Base-by-base conservation (phyloP, 2,888 invertebrate species). In the Rotaria sp. region DNA sequence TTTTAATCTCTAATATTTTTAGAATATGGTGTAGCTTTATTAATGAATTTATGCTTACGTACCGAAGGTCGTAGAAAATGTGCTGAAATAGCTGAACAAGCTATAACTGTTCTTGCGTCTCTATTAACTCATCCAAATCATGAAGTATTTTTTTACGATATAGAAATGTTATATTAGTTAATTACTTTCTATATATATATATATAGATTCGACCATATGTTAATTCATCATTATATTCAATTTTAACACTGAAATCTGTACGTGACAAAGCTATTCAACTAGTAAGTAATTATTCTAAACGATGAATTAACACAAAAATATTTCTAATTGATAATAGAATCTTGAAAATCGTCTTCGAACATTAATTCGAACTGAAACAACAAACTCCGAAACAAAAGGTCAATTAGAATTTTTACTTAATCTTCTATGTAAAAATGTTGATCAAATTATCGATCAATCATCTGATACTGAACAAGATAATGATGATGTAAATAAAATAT, bases 11-110 rank as follows among this genome's bases (percentile, higher is more conserved):
- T 11, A 24, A 59, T 30, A 30, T 30, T 30, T 45, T 45, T 94
- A 88, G 94, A 94, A 89, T 94, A 94, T 89, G 92, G 93, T 30
- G 92, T 93, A 13, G 94, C 94, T 10, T 91, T 94, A 24, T 91
- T 94, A 48, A 94, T 94, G 93, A 94, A 94, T 89, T 90, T 94
- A 15, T 94, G 94, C 88, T 91, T 94, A 57, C 92, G 93, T 88
- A 91, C 92, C 41, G 91, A 92, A 87, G 93, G 93, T 88, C 88
- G 91, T 87, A 89, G 89, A 85, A 88, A 89, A 85, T 91, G 92
- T 88, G 89, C 80, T 24, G 80, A 80, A 80, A 45, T 80, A 18
- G 89, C 91, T 13, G 89, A 89, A 67, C 88, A 89, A 85, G 90
- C 91, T 8, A 89, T 92, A n/a, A 90, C 91, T 87, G 90, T 92